Evolutionary conservation across 2,113 vertebrate species (phyloP).

Genomic region (cat (Felis catus)): F.catus_Fca126_mat1.0 CM031415.1:55650001-55650500

Average conservation of each 20-base stretch:
- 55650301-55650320: neutral
- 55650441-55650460: neutral
- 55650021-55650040: neutral
- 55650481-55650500: constrained; percentile 38
- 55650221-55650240: neutral
- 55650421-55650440: rapidly evolving
- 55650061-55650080: neutral
- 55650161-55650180: neutral
- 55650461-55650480: constrained; percentile 20
- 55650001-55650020: constrained; percentile 36
- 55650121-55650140: neutral
- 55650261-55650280: neutral
- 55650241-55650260: neutral
- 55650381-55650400: no score
- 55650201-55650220: neutral
- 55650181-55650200: neutral
- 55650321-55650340: neutral
- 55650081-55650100: neutral
- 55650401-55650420: rapidly evolving
- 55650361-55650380: neutral
- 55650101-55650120: neutral
- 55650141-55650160: neutral
- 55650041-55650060: neutral
- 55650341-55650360: neutral
- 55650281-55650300: neutral